Evolutionary conservation across 2,113 vertebrate species (phyloP).

Genomic region (Lasiurus borealis): DNA sequence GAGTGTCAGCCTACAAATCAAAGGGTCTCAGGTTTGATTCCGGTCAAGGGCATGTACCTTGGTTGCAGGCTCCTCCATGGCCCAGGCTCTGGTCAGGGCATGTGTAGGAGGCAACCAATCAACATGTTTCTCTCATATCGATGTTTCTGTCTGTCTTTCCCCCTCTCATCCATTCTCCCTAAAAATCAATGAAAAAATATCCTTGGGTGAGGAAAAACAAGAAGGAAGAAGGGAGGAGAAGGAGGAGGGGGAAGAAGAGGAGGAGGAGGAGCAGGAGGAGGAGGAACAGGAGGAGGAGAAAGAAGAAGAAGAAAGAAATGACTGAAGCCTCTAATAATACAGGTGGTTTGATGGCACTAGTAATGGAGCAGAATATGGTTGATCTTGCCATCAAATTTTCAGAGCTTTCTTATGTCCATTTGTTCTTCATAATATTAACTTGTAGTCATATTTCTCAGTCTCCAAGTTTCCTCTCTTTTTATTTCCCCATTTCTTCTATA

Average conservation of each 20-base stretch:
- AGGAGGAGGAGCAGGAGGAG: too few relatives aligned
- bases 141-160: background rate
- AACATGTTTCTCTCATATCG: background rate
- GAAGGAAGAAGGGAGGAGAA: constrained; percentile 75
- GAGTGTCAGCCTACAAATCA: background rate
- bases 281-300: background rate
- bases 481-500: constrained; percentile 80
- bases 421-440: constrained; percentile 81
- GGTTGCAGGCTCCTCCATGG: background rate
- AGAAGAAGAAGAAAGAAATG: constrained; percentile 81
- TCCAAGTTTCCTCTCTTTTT: constrained; percentile 73
- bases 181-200: background rate
- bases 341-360: constrained; percentile 70
- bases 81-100: background rate
- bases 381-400: constrained; percentile 72
- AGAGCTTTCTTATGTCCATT: constrained; percentile 74
- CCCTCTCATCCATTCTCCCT: background rate
- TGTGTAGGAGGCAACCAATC: background rate
- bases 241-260: too few relatives aligned
- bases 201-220: constrained; percentile 76
- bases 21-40: background rate
- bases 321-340: constrained; percentile 70
- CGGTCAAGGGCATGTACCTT: background rate
- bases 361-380: constrained; percentile 67
- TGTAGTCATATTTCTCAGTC: constrained; percentile 75